A percentile compares a stretch with the other conserved stretches of the same genome.
Conservation (phyloP, 2,113 vertebrate species). For the Chloropsis cyanopogon region DNA sequence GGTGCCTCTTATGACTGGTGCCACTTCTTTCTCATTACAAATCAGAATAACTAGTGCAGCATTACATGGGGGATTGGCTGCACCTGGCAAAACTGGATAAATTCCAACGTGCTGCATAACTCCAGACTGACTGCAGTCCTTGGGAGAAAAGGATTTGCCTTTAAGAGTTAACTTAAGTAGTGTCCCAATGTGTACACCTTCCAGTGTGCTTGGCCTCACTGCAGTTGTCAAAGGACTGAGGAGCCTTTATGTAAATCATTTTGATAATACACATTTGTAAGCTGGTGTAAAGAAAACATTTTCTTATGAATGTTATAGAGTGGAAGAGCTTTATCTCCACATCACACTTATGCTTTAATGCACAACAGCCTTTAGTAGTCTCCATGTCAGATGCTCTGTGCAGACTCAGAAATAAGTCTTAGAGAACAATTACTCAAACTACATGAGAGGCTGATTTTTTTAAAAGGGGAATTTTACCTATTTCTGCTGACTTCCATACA, state of each 20-base stretch:
- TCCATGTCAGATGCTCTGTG: background rate
- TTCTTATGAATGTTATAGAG: background rate
- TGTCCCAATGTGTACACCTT: background rate
- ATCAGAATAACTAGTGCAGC: background rate
- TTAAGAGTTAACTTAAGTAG: background rate
- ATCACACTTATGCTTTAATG: background rate
- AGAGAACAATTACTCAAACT: background rate
- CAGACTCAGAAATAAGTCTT: background rate
- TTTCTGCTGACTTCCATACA: background rate
- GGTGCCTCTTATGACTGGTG: background rate
- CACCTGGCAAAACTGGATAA: constrained; percentile 39
- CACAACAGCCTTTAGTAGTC: background rate
- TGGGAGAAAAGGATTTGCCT: background rate
- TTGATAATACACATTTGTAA: background rate
- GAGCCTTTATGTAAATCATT: background rate
- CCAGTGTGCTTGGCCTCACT: background rate
- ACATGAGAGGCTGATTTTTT: background rate
- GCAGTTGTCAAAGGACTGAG: background rate
- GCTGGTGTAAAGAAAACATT: constrained; percentile 4
- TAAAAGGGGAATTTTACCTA: background rate
- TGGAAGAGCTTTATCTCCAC: background rate
- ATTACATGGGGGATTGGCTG: background rate
- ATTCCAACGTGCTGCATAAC: background rate
- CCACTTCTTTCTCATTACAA: background rate
- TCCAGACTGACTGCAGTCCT: background rate